Evolutionary conservation across 2,113 vertebrate species (phyloP).

Genomic region (Neodontobutis hainanensis): DNA sequence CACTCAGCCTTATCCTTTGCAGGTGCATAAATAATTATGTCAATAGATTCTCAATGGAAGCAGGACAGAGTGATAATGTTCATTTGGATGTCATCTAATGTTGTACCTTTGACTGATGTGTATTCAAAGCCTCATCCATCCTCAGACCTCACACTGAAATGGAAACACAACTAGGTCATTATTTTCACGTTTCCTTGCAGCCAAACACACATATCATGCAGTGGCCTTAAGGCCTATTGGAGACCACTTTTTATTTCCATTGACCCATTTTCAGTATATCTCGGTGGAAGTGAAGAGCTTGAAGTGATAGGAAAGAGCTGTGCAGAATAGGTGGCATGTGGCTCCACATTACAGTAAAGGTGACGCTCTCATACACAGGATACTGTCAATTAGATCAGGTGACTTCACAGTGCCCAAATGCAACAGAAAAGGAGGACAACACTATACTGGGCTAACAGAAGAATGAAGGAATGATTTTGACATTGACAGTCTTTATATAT

Average conservation of each 20-base stretch:
- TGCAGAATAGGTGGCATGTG: constrained; percentile 4
- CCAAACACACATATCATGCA: constrained; percentile 38
- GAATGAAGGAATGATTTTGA: not conserved
- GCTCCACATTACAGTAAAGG: not conserved
- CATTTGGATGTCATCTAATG: not conserved
- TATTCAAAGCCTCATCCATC: not conserved
- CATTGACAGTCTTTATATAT: no score
- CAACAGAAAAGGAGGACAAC: not conserved
- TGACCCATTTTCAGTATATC: constrained; percentile 67
- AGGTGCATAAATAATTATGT: no score
- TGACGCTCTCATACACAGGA: not conserved
- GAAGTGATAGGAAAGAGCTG: constrained; percentile 13
- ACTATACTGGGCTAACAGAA: not conserved
- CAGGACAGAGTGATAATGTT: no score
- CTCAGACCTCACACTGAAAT: not conserved
- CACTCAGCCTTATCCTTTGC: no score
- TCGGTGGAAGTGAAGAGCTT: constrained; percentile 39
- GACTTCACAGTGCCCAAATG: not conserved
- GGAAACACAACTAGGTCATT: constrained; percentile 23
- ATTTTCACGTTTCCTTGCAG: constrained; percentile 13
- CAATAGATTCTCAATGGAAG: no score
- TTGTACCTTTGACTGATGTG: not conserved
- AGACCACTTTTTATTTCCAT: constrained; percentile 35
- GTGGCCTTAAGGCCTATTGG: constrained; percentile 35
- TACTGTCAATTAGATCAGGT: not conserved